Evolutionary conservation across 2,797 vertebrate species (phyloP), one percentile per base, ranked within the genome.

Genomic region (Tokudaia tokunoshimensis): DNA sequence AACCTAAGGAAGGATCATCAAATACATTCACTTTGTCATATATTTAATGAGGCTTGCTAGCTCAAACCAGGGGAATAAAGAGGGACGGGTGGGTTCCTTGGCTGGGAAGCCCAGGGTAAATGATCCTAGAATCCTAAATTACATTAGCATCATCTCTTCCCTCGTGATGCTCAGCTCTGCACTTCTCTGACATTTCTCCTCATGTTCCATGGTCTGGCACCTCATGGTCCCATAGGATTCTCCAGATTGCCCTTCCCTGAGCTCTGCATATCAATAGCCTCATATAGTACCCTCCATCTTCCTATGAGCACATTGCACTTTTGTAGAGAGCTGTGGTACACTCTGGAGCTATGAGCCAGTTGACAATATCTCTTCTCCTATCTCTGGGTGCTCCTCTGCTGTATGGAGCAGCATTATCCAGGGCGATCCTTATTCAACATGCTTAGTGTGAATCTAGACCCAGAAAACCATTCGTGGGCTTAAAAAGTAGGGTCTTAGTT

Each of bases 1-100:
- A 93, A 78, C 86, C 55, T 76, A 91, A 96, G 50, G 29, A 70
- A 50, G 34, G 41, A 57, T 92, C 61, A 89, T 87, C 91, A 96
- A 95, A 91, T 92, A 83, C 61, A 86, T 90, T 41, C 47, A 41
- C 10, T 91, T 67, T 92, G 34, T n/a, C 76, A 79, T 84, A 89
- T 63, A 78, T 82, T 84, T 75, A 94, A 94, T 82, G 79, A 88
- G 47, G 94, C 76, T 94, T 93, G 17, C 57, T 91, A 88, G 3
- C 41, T 93, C 55, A 63, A 88, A 34, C 14, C 74, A 55, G 65
- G 31, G 44, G 41, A 82, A 88, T 80, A 59, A 94, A 59, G 88
- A 61, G 24, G 44, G 15, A 3, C n/a, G 57, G 47, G n/a, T 24
- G 76, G 65, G 63, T 82, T 74, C 12, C n/a, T 31, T 50, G 86